phyloP scores from a whole-genome alignment of 2,888 invertebrate genomes.

The Pterobdella sp. region DNA sequence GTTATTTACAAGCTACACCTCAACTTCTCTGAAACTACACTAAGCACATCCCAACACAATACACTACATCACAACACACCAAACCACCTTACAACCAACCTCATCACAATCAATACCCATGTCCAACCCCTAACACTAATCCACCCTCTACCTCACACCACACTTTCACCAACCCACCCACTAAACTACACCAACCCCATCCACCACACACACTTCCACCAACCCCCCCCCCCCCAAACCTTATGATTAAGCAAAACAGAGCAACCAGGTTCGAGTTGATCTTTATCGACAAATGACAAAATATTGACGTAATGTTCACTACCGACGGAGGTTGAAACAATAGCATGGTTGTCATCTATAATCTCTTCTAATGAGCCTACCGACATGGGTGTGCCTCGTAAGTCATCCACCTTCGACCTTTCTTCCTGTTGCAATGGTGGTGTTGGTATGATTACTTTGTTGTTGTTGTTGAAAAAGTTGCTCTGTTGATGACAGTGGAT shows the following conservation, averaged over 20 bases:
- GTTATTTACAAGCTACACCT: too few relatives aligned
- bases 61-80: too few relatives aligned
- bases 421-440: conserved; percentile 62
- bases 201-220: too few relatives aligned
- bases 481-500: background rate
- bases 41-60: too few relatives aligned
- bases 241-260: conserved; percentile 96
- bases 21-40: too few relatives aligned
- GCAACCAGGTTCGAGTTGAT: conserved; percentile 96
- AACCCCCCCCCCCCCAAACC: too few relatives aligned
- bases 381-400: conserved; percentile 97
- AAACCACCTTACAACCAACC: too few relatives aligned
- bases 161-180: too few relatives aligned
- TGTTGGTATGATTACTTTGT: background rate
- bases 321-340: conserved; percentile 96
- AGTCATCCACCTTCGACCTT: conserved; percentile 92
- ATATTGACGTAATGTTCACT: conserved; percentile 99
- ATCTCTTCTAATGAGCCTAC: conserved; percentile 99
- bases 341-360: conserved; percentile 99
- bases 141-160: too few relatives aligned
- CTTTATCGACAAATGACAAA: conserved; percentile 97
- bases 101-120: too few relatives aligned
- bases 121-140: too few relatives aligned
- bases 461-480: background rate
- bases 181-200: too few relatives aligned